These are phyloP conservation scores for Endotricha flammealis DNA, from an alignment of 2,888 invertebrate genomes.

Conservation along the genomic window DNA sequence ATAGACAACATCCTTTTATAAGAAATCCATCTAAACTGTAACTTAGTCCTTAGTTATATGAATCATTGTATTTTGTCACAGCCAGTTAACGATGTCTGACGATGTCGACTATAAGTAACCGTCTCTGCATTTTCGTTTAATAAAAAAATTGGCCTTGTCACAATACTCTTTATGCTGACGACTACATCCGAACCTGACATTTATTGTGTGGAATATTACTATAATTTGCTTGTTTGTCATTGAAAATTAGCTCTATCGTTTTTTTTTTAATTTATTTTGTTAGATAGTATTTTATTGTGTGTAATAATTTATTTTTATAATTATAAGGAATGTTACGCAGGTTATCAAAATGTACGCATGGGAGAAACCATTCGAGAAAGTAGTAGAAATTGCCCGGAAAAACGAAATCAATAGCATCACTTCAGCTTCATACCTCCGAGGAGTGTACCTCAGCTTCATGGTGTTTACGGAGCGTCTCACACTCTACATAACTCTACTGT, in stretches of 20 bases:
- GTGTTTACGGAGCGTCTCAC: conserved; percentile 92
- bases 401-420: conserved; percentile 81
- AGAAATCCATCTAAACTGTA: no score
- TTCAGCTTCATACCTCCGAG: conserved; percentile 81
- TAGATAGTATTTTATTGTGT: no score
- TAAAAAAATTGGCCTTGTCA: conserved; percentile 9
- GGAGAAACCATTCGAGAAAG: conserved; percentile 92
- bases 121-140: conserved; percentile 7
- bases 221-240: conserved; percentile 5
- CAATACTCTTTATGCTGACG: background rate
- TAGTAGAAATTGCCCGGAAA: conserved; percentile 87
- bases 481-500: conserved; percentile 87
- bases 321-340: conserved; percentile 73
- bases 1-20: no score
- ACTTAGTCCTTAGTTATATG: no score
- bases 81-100: no score
- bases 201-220: conserved; percentile 2
- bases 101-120: background rate
- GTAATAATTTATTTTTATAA: no score
- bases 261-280: no score
- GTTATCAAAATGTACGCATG: conserved; percentile 98
- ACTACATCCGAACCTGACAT: no score
- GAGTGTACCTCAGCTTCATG: conserved; percentile 83
- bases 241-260: no score
- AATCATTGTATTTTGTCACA: no score